phyloP scores from a whole-genome alignment of 1,140 invertebrate species.

The Macrocentrus cingulum region DNA sequence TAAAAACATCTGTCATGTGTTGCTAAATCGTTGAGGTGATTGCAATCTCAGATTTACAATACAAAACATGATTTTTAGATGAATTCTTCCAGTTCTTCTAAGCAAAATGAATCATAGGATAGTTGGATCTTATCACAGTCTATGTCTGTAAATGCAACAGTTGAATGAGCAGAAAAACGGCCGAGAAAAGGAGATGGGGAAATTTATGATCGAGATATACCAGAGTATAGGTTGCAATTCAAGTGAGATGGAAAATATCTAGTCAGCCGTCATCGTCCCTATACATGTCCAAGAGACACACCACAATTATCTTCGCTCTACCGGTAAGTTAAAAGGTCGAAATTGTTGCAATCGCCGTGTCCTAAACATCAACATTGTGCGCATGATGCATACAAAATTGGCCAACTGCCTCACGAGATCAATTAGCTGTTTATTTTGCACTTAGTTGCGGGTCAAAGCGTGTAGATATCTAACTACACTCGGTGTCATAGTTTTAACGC shows the following conservation, averaged over 20 bases:
- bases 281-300: neutral
- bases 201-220: neutral
- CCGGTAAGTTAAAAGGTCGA: slow-evolving; percentile 18
- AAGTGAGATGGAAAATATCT: neutral
- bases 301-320: slow-evolving; percentile 21
- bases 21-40: no score
- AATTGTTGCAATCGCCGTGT: slow-evolving; percentile 9
- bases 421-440: neutral
- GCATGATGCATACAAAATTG: neutral
- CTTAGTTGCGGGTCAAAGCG: neutral
- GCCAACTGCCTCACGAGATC: neutral
- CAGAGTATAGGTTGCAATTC: neutral
- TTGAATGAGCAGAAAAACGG: no score
- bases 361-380: neutral
- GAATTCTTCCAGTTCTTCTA: no score
- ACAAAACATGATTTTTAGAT: no score
- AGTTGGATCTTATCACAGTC: no score
- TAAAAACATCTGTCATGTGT: neutral
- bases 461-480: neutral
- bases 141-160: no score
- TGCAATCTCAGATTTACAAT: no score
- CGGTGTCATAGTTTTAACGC: no score
- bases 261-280: slow-evolving; percentile 10
- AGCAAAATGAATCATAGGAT: no score
- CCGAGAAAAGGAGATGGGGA: no score